Base-by-base conservation (phyloP, 2,888 invertebrate genomes). In the Penaeus monodon region DNA sequence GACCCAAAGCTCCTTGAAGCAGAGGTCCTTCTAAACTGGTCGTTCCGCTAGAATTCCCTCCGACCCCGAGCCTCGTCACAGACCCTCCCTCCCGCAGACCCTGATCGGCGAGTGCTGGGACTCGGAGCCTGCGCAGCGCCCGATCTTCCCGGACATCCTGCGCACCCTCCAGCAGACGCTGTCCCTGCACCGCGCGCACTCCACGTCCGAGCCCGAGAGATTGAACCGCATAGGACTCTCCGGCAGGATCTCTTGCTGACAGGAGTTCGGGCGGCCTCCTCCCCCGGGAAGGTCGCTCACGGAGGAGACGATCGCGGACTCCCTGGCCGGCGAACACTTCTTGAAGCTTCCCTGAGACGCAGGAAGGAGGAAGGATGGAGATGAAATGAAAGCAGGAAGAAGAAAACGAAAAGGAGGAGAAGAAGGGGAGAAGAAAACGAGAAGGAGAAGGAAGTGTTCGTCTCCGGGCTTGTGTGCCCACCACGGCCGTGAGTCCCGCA, bases 161-260 rank as follows among this genome's bases (percentile, higher is more conserved):
- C 65, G 78, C 24, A 84, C 85, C 12, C 83, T 90, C 57, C 86
- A 88, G 81, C 89, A 89, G 78, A 88, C 88, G 22, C 76, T 89
- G 12, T 88, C 89, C n/a, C 85, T 90, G 63, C 85, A 89, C 78
- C 78, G 89, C 24, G 77, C 89, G 17, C 89, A 89, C 77, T 89
- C 89, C 49, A 89, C 90, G 27, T 90, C 90, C 7, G 90, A 90
- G 76, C 90, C 90, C 22, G 88, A 89, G 81, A 79, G 89, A 73
- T 83, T 89, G 29, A 89, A 89, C 76, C 78, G 89, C 38, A 83
- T 86, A 29, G 89, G 89, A 12, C 44, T 89, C 20, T 88, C 88
- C 22, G 73, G 74, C n/a, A 65, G 88, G n/a, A 85, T 88, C 78
- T 70, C 88, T 17, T 88, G 88, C 85, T 88, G 88, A 88, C 81